phyloP scores from a whole-genome alignment of 2,888 invertebrate species.

The Phanerotoma sp. region DNA sequence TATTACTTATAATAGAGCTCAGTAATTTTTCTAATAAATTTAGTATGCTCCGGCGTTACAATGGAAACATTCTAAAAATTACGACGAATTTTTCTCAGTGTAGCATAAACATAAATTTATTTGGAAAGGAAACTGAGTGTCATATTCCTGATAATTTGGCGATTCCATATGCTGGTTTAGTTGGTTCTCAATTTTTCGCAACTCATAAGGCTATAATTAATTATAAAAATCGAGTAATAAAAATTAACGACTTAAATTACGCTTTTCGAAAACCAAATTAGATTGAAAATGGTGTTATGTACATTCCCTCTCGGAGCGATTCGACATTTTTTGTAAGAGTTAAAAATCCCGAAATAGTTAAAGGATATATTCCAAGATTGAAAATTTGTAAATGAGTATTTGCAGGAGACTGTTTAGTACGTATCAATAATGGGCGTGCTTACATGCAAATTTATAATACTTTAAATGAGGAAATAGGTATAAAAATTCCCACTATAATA shows the following conservation, averaged over 20 bases:
- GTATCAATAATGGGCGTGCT: neutral
- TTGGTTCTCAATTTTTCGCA: constrained; percentile 4
- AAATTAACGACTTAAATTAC: neutral
- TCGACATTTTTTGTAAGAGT: neutral
- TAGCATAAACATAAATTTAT: neutral
- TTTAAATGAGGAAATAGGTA: neutral
- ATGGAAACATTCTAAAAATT: too few relatives aligned
- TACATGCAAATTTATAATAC: neutral
- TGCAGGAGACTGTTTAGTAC: neutral
- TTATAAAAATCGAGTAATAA: neutral
- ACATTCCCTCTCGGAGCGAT: neutral
- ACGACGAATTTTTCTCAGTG: too few relatives aligned
- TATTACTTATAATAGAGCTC: too few relatives aligned
- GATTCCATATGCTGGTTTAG: constrained; percentile 13
- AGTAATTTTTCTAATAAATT: too few relatives aligned
- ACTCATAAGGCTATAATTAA: neutral
- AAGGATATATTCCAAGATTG: neutral
- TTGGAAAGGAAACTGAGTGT: neutral
- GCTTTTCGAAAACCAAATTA: neutral
- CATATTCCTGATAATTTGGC: neutral
- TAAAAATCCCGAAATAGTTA: neutral
- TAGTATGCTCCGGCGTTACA: too few relatives aligned
- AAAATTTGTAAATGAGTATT: neutral
- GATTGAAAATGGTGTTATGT: neutral
- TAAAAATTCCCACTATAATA: neutral